Base-by-base conservation (phyloP, 1,140 invertebrate genomes). In the Dolichoris vasculosae region DNA sequence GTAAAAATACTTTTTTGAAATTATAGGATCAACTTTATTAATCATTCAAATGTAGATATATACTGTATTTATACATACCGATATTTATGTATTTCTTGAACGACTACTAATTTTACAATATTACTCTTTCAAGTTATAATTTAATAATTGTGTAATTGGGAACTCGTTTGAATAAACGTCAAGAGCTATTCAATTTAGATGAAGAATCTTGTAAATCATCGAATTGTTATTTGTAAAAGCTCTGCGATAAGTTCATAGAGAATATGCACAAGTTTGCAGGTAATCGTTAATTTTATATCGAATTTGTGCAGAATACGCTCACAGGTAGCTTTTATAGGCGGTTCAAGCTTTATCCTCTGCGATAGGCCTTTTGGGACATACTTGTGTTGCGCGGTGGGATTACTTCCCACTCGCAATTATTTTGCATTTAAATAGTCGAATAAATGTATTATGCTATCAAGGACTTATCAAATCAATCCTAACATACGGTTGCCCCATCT, bases 291-390 rank as follows among this genome's bases (percentile, higher is more conserved):
- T 67, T 23, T 4, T 20, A 30, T 64, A 80, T 46, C 38, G 15
- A 64, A 46, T 2, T 30, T 17, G n/a, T 8, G 32, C 73, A 77
- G 75, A n/a, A 76, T 20, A 2, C 51, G 17, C 51, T 55, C 17
- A 17, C 9, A 17, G 51, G 11, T 55, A 20, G 51, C 35, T 13
- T 83, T 63, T 83, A 43, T 46, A 83, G 63, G 63, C 43, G 11
- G 30, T 20, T 13, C 0, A 8, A 15, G 13, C 23, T 59, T 51
- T 48, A 76, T 76, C 73, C 63, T 32, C 23, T 6, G 15, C 51
- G 67, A 83, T 83, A 83, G 69, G 69, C 35, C 48, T 73, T 59
- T 30, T 75, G 69, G 67, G 67, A 35, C 23, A 46, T 40, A 30
- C 17, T 30, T n/a, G 2, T 20, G 67, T 30, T 20, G 46, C 43